Percentiles rank a stretch among this genome's conserved stretches.
Evolutionary conservation across 2,797 vertebrate genomes (phyloP).

Genomic region (Phylloscopus collybita): DNA sequence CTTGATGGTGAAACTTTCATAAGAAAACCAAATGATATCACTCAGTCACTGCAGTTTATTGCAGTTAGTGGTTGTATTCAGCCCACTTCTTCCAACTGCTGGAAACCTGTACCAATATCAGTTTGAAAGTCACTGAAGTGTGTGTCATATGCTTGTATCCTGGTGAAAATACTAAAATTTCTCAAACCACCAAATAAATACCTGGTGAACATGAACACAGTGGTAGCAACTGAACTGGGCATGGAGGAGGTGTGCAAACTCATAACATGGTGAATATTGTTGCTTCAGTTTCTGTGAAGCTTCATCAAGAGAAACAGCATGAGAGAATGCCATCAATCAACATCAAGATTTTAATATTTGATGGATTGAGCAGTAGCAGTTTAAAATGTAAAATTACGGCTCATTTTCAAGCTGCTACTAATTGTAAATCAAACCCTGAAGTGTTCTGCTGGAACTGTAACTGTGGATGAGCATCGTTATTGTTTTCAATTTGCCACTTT

Average conservation of each 20-base stretch:
- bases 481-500: constrained; percentile 59
- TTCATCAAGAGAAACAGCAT: background rate
- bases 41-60: background rate
- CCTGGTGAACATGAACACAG: background rate
- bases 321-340: constrained; percentile 54
- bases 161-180: background rate
- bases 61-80: background rate
- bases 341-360: constrained; percentile 55
- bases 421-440: constrained; percentile 66
- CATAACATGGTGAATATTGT: background rate
- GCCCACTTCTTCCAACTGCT: background rate
- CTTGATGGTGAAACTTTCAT: background rate
- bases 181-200: background rate
- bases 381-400: constrained; percentile 54
- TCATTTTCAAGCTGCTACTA: constrained; percentile 65
- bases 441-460: constrained; percentile 43
- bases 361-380: constrained; percentile 50
- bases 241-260: background rate
- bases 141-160: background rate
- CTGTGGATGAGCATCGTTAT: constrained; percentile 45
- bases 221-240: background rate
- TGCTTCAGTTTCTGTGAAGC: background rate
- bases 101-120: background rate
- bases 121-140: background rate
- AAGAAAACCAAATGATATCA: rapidly evolving